Percentiles rank a stretch among this genome's conserved stretches.
These are phyloP conservation scores for Tetramorium parvispinum DNA, from an alignment of 1,140 invertebrate genomes.

Conservation along the genomic window DNA sequence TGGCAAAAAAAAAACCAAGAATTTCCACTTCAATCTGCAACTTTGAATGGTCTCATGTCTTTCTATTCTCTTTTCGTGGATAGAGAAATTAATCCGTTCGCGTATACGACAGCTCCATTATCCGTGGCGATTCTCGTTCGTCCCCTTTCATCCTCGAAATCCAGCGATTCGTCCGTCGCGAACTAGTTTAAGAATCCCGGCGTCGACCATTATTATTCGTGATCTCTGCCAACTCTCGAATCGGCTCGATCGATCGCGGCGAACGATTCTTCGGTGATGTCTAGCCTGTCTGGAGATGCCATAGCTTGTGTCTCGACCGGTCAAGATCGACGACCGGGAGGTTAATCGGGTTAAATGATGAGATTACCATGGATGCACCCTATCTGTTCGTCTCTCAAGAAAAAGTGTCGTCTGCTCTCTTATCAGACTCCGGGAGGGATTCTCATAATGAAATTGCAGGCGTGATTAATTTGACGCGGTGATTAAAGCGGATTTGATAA, in stretches of 20 bases:
- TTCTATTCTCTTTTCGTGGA: neutral
- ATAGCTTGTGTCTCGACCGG: conserved; percentile 1
- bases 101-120: conserved; percentile 8
- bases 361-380: conserved; percentile 32
- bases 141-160: conserved; percentile 5
- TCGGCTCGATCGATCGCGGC: conserved; percentile 29
- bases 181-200: conserved; percentile 14
- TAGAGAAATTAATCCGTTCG: conserved; percentile 23
- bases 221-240: conserved; percentile 7
- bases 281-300: neutral
- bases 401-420: conserved; percentile 3
- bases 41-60: neutral
- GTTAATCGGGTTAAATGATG: conserved; percentile 60
- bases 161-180: neutral
- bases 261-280: conserved; percentile 31
- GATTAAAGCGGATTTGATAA: neutral
- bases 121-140: neutral
- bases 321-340: conserved; percentile 41
- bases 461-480: conserved; percentile 29
- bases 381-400: conserved; percentile 28
- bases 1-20: neutral
- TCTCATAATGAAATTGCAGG: conserved; percentile 44
- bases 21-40: neutral
- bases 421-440: neutral
- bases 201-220: conserved; percentile 42